Conservation (phyloP, 2,797 vertebrate species). For the Amniataba percoides region DNA sequence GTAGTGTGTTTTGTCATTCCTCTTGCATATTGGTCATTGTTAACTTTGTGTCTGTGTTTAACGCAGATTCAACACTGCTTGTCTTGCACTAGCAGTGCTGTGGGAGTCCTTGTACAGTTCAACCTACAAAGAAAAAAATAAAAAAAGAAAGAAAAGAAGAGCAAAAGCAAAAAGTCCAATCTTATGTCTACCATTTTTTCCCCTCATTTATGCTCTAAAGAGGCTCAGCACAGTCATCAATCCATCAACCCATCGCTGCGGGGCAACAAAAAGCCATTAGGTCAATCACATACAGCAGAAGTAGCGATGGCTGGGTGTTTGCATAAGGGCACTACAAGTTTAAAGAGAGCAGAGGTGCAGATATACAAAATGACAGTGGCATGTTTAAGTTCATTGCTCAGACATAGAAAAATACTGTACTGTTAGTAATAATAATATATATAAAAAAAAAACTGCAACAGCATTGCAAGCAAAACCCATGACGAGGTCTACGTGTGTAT, state of each 20-base stretch:
- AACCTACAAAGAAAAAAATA: constrained; percentile 45
- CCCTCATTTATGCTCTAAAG: constrained; percentile 41
- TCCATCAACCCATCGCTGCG: constrained; percentile 45
- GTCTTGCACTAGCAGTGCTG: constrained; percentile 59
- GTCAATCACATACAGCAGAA: constrained; percentile 71
- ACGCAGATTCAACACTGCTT: constrained; percentile 62
- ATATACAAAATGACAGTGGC: constrained; percentile 77
- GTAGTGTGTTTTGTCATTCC: constrained; percentile 79
- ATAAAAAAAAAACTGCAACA: constrained; percentile 57
- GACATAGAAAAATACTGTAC: constrained; percentile 80
- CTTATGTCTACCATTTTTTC: constrained; percentile 25
- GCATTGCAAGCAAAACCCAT: constrained; percentile 75
- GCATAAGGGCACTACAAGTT: constrained; percentile 82
- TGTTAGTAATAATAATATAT: constrained; percentile 71
- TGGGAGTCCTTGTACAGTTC: constrained; percentile 66
- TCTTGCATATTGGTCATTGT: constrained; percentile 84
- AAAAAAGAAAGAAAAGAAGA: constrained; percentile 49
- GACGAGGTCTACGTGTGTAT: constrained; percentile 56
- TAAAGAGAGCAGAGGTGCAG: constrained; percentile 72
- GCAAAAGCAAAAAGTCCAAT: constrained; percentile 49
- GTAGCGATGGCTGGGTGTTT: constrained; percentile 78
- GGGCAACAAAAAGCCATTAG: constrained; percentile 54
- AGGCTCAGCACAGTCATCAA: constrained; percentile 63
- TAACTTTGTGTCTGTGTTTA: constrained; percentile 66
- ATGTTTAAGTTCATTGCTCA: constrained; percentile 71